Conservation (phyloP, 1,140 invertebrate genomes). For the Tachypleus tridentatus region DNA sequence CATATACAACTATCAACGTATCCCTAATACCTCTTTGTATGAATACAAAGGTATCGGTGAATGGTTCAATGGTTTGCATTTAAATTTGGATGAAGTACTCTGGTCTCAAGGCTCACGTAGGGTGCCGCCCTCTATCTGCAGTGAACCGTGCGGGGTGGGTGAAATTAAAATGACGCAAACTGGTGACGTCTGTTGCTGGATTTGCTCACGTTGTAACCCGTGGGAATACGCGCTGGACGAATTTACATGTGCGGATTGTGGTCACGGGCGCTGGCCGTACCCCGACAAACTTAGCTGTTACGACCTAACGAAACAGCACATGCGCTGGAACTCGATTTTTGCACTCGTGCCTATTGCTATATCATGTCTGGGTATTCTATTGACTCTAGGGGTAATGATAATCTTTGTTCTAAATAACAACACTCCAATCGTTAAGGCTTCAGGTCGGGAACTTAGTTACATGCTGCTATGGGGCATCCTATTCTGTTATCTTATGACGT, state of each 20-base stretch:
- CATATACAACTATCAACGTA: conserved; percentile 45
- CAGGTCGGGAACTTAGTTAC: conserved; percentile 46
- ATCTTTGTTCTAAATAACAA: conserved; percentile 35
- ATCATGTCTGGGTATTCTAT: conserved; percentile 40
- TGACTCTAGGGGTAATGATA: conserved; percentile 38
- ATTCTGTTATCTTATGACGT: conserved; percentile 40
- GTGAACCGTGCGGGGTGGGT: conserved; percentile 50
- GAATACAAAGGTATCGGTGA: conserved; percentile 35
- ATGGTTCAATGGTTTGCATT: conserved; percentile 39
- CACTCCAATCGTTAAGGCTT: conserved; percentile 41
- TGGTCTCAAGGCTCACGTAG: conserved; percentile 16
- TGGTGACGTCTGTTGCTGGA: conserved; percentile 37
- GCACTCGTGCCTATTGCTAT: conserved; percentile 43
- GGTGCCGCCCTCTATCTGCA: conserved; percentile 49
- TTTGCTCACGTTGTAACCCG: conserved; percentile 43
- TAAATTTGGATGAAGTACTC: conserved; percentile 40
- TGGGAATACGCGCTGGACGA: conserved; percentile 47
- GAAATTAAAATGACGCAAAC: conserved; percentile 54
- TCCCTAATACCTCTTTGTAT: neutral
- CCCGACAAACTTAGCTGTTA: conserved; percentile 33
- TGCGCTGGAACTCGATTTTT: conserved; percentile 43
- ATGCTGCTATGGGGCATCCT: conserved; percentile 41
- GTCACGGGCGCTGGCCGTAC: conserved; percentile 36
- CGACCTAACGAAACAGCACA: conserved; percentile 41
- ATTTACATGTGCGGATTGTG: conserved; percentile 44